Conservation (phyloP, 2,113 vertebrate genomes). For the Engraulis encrasicolus region DNA sequence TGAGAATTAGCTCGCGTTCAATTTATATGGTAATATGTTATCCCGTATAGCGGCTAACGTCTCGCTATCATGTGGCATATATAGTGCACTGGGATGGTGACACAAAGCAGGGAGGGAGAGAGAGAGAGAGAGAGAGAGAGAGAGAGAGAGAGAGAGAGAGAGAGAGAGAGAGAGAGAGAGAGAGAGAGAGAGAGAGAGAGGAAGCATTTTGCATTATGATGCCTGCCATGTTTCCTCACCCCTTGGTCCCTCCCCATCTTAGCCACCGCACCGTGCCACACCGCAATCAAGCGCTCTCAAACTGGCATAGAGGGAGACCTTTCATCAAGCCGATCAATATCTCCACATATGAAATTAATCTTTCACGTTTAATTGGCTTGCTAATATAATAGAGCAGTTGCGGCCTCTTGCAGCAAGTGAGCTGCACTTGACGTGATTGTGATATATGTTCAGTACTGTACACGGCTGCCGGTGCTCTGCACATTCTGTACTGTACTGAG, state of each 20-base stretch:
- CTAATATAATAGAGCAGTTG: not conserved
- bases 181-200: not conserved
- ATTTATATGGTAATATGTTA: constrained; percentile 71
- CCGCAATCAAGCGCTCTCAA: not conserved
- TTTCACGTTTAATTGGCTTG: not conserved
- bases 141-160: constrained; percentile 17
- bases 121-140: not conserved
- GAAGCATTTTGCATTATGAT: not conserved
- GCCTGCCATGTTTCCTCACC: not conserved
- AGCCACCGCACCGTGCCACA: too few relatives aligned
- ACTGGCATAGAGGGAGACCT: not conserved
- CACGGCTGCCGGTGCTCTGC: too few relatives aligned
- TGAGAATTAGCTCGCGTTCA: constrained; percentile 63
- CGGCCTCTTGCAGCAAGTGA: not conserved
- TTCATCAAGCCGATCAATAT: constrained; percentile 12
- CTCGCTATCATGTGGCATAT: constrained; percentile 45
- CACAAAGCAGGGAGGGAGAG: constrained; percentile 7
- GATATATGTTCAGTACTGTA: not conserved
- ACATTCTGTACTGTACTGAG: too few relatives aligned
- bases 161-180: constrained; percentile 5
- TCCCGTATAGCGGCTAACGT: constrained; percentile 34
- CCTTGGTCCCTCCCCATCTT: not conserved
- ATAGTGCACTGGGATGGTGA: constrained; percentile 7
- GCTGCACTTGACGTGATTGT: not conserved
- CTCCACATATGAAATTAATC: constrained; percentile 8